phyloP scores from a whole-genome alignment of 2,113 vertebrate species.

The Anser cygnoides region DNA sequence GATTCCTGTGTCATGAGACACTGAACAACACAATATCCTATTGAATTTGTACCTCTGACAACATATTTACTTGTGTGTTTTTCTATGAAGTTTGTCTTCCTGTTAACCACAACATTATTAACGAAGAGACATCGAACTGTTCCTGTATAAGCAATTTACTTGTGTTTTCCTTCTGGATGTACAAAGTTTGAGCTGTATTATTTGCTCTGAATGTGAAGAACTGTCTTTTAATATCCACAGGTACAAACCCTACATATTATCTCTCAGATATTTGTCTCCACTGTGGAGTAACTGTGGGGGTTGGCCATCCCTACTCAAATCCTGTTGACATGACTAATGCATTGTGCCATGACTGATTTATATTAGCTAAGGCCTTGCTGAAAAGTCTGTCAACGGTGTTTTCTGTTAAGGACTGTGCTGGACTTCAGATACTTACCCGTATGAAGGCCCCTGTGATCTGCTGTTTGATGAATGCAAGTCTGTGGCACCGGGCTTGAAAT shows the following conservation, averaged over 20 bases:
- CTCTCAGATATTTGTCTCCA: background rate
- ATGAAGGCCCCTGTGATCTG: background rate
- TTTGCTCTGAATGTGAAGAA: background rate
- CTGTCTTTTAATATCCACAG: background rate
- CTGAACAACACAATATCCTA: background rate
- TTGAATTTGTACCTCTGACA: constrained; percentile 24
- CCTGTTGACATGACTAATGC: background rate
- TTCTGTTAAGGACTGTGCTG: background rate
- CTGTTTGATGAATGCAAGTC: background rate
- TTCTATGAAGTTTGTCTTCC: background rate
- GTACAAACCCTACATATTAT: background rate
- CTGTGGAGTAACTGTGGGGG: background rate
- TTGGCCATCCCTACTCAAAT: background rate
- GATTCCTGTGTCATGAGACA: background rate
- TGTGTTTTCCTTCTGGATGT: background rate
- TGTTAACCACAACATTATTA: background rate
- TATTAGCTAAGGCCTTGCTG: background rate
- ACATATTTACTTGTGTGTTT: background rate
- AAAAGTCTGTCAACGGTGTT: background rate
- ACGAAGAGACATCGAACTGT: background rate
- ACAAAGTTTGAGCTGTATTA: background rate
- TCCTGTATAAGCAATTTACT: background rate
- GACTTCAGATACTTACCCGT: background rate
- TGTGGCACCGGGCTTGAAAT: background rate
- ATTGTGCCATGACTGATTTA: background rate